Conservation (phyloP, 92 coral and sea anemone species). For the Ricordea florida region DNA sequence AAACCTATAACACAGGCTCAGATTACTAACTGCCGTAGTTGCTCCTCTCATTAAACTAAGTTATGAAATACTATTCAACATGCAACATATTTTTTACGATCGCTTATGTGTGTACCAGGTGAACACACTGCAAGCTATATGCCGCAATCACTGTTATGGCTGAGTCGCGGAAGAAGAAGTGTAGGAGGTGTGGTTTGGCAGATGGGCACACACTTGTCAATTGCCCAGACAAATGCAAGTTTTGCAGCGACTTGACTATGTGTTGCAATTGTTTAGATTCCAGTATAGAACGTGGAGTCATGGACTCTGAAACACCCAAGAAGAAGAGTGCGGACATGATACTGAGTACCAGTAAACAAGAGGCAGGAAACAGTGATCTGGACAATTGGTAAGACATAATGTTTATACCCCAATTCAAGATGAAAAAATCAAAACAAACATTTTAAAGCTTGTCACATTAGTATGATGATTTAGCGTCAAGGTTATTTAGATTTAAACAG, state of each 20-base stretch:
- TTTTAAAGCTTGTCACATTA: constrained; percentile 11
- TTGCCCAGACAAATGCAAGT: background rate
- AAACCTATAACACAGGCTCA: no score
- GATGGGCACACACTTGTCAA: constrained; percentile 5
- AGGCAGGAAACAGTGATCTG: background rate
- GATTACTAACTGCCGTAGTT: no score
- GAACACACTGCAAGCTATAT: background rate
- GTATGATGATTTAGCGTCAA: constrained; percentile 6
- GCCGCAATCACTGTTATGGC: background rate
- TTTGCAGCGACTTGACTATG: background rate
- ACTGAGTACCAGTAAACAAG: background rate
- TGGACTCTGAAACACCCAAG: background rate
- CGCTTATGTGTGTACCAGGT: no score
- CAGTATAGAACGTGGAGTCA: background rate
- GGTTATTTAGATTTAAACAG: constrained; percentile 1
- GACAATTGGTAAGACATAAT: constrained; percentile 17
- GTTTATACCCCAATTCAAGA: background rate
- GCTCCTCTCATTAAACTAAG: no score
- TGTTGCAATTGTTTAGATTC: constrained; percentile 4
- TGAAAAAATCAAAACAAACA: background rate
- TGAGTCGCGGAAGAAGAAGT: constrained; percentile 3
- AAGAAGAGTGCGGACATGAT: constrained; percentile 2
- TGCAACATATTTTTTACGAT: no score
- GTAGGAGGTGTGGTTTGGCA: constrained; percentile 1
- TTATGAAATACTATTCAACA: no score